Conservation (phyloP, 2,888 invertebrate species). For the Gymnosoma rotundatum region DNA sequence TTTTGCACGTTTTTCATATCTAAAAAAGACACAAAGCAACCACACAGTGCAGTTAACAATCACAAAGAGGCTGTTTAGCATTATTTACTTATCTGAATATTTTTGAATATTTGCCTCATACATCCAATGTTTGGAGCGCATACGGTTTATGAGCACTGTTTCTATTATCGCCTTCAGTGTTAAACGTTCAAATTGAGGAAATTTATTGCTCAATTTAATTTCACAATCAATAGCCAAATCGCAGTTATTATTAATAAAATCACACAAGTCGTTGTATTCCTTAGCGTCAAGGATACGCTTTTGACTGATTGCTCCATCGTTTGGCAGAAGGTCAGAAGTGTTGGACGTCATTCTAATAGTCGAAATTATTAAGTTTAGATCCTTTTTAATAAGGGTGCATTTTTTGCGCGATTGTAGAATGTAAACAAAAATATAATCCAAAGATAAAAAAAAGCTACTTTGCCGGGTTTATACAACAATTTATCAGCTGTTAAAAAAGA, state of each 20-base stretch:
- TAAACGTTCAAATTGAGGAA: constrained; percentile 83
- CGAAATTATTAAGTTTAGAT: neutral
- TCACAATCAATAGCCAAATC: constrained; percentile 86
- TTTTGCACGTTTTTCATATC: constrained; percentile 73
- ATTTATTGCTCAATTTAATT: constrained; percentile 83
- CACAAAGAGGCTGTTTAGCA: too few species aligned
- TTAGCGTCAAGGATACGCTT: constrained; percentile 74
- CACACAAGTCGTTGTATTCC: constrained; percentile 75
- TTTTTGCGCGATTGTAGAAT: neutral
- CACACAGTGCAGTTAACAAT: neutral
- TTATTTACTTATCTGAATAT: constrained; percentile 81
- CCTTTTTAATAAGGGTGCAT: constrained; percentile 2
- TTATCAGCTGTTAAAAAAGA: neutral
- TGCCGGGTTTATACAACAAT: neutral
- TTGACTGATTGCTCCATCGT: constrained; percentile 58
- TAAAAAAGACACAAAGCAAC: constrained; percentile 48
- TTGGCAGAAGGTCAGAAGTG: neutral
- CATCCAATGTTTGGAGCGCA: constrained; percentile 86
- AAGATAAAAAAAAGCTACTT: neutral
- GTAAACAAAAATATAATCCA: constrained; percentile 37
- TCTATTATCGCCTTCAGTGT: constrained; percentile 89
- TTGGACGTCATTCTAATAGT: constrained; percentile 35
- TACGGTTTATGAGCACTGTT: constrained; percentile 85
- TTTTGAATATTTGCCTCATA: constrained; percentile 84
- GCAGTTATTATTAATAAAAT: constrained; percentile 84